A percentile compares a stretch with the other conserved stretches of the same genome.
Conservation (phyloP, 2,888 invertebrate genomes). For the Acanthosoma haemorrhoidale region DNA sequence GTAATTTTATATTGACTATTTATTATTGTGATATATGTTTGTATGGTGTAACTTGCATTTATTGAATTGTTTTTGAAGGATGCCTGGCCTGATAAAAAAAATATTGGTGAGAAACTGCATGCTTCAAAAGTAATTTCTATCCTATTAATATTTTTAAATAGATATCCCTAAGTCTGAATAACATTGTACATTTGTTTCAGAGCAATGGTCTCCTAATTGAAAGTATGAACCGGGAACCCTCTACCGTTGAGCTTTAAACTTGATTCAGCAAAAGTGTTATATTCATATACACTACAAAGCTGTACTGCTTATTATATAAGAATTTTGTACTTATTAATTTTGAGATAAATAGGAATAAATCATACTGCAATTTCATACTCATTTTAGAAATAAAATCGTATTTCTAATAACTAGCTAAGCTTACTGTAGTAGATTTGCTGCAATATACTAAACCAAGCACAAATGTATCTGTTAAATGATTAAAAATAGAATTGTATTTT, state of each 20-base stretch:
- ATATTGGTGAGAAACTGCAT: background rate
- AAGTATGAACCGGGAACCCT: conserved; percentile 40
- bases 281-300: too few relatives aligned
- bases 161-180: background rate
- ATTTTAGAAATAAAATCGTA: background rate
- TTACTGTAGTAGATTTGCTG: background rate
- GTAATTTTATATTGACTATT: conserved; percentile 30
- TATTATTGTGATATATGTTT: background rate
- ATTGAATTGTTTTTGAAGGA: conserved; percentile 4
- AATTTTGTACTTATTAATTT: background rate
- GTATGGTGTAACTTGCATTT: background rate
- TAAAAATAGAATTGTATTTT: too few relatives aligned
- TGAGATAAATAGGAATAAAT: background rate
- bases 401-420: background rate
- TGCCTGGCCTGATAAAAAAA: background rate
- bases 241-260: conserved; percentile 38
- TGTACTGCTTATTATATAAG: too few relatives aligned
- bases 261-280: background rate
- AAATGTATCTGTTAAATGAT: background rate
- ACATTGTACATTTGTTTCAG: conserved; percentile 32
- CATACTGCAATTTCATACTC: background rate
- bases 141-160: background rate
- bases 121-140: background rate
- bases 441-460: background rate
- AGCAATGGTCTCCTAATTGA: conserved; percentile 39